Evolutionary conservation across 2,888 invertebrate species (phyloP).

Genomic region (Nomada hirtipes): DNA sequence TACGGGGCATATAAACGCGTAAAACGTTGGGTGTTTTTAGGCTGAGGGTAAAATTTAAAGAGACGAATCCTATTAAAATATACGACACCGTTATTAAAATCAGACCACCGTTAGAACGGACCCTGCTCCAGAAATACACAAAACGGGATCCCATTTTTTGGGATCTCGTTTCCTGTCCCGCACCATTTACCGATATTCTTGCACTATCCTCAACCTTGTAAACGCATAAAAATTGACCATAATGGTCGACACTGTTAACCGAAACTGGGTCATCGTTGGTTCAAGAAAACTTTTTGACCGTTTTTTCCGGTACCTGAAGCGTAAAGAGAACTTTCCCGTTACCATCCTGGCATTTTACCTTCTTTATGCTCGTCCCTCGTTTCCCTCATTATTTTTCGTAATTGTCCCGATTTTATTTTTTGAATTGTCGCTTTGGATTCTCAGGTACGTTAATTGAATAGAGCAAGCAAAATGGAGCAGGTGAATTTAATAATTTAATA

Average conservation of each 20-base stretch:
- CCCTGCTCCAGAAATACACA: conserved; percentile 67
- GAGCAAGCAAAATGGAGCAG: too few relatives aligned
- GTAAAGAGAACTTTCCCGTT: conserved; percentile 47
- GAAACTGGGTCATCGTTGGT: conserved; percentile 62
- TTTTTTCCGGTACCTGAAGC: conserved; percentile 32
- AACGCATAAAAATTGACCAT: conserved; percentile 76
- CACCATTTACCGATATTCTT: conserved; percentile 52
- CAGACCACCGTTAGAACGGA: conserved; percentile 75
- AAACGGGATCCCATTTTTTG: conserved; percentile 79
- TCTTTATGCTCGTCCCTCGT: neutral
- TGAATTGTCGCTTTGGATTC: rapidly evolving
- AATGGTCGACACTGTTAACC: conserved; percentile 35
- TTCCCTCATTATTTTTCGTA: neutral
- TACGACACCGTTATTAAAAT: conserved; percentile 82
- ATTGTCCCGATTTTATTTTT: neutral
- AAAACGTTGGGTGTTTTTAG: conserved; percentile 46
- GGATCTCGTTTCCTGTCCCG: conserved; percentile 77
- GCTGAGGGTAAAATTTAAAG: conserved; percentile 60
- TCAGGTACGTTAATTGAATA: neutral
- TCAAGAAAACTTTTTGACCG: conserved; percentile 31
- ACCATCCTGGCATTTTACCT: neutral
- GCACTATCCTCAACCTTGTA: conserved; percentile 56
- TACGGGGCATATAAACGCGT: conserved; percentile 65
- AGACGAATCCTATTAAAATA: conserved; percentile 77
- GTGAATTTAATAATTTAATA: too few relatives aligned